phyloP scores from a whole-genome alignment of 2,797 vertebrate genomes.

The Vireo griseus region DNA sequence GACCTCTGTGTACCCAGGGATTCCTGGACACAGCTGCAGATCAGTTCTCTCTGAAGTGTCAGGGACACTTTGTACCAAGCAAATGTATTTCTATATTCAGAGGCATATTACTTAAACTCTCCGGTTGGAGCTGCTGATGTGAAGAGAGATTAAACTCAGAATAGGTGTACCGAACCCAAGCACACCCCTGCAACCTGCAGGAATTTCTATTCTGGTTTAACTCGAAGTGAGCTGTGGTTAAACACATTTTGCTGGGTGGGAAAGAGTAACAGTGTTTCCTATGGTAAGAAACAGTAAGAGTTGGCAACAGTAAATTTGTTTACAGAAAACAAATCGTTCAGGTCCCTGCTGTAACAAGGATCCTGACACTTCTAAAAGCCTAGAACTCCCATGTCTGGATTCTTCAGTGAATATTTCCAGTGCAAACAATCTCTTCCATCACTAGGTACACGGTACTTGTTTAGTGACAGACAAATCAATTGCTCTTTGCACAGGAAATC shows the following conservation, averaged over 20 bases:
- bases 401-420: neutral
- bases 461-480: neutral
- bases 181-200: neutral
- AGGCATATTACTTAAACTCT: neutral
- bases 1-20: neutral
- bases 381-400: neutral
- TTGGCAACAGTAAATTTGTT: neutral
- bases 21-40: neutral
- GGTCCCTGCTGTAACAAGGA: neutral
- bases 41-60: neutral
- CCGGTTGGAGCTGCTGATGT: neutral
- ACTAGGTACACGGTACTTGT: fast-evolving
- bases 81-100: fast-evolving
- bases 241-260: neutral
- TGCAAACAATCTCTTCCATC: neutral
- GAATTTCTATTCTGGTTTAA: neutral
- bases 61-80: neutral
- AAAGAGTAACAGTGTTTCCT: neutral
- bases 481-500: neutral
- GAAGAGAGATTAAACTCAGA: neutral
- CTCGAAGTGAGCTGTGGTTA: neutral
- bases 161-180: neutral
- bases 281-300: neutral
- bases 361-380: neutral
- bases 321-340: neutral